Evolutionary conservation across 2,113 vertebrate species (phyloP).

Genomic region (Martes martes): DNA sequence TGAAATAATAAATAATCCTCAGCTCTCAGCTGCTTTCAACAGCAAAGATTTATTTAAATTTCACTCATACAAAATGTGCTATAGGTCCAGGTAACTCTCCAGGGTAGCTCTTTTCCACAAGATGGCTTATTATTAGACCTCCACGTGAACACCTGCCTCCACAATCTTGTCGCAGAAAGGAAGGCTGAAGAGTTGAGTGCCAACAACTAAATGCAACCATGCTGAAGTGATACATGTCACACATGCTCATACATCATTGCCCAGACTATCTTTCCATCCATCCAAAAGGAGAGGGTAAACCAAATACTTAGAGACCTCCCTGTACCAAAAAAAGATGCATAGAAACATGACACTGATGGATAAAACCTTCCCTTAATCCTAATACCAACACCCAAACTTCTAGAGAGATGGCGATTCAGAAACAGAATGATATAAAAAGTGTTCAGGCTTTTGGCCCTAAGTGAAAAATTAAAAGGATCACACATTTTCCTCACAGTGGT

Average conservation of each 20-base stretch:
- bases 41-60: neutral
- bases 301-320: neutral
- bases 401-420: conserved; percentile 43
- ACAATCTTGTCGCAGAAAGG: neutral
- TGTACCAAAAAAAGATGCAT: conserved; percentile 7
- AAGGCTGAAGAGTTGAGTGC: neutral
- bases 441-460: conserved; percentile 17
- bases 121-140: neutral
- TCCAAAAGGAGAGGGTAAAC: neutral
- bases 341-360: conserved; percentile 22
- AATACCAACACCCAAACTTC: conserved; percentile 44
- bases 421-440: conserved; percentile 10
- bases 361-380: conserved; percentile 55
- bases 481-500: conserved; percentile 18
- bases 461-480: conserved; percentile 50
- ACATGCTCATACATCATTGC: neutral
- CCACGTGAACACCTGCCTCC: neutral
- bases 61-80: neutral
- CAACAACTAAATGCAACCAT: neutral
- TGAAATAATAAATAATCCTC: neutral
- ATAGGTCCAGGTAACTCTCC: neutral
- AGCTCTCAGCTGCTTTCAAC: neutral
- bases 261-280: neutral
- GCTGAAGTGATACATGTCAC: neutral
- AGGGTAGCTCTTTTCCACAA: neutral